phyloP scores from a whole-genome alignment of 2,888 invertebrate genomes.

The Synergus gifuensis region DNA sequence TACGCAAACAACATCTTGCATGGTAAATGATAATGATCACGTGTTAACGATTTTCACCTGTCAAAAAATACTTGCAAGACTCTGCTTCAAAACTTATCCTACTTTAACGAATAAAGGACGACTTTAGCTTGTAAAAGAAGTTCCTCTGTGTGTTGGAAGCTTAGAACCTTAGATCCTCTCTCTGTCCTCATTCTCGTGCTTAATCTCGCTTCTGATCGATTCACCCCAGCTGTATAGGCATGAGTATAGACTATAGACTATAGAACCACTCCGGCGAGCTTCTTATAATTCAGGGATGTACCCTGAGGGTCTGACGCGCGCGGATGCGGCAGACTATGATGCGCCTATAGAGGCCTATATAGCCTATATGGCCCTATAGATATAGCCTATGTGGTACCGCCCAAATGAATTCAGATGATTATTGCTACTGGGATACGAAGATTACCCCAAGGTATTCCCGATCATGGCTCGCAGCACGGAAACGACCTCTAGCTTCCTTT shows the following conservation, averaged over 20 bases:
- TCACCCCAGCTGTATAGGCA: neutral
- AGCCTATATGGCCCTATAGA: neutral
- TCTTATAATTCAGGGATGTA: slow-evolving; percentile 38
- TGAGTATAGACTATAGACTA: too few species aligned
- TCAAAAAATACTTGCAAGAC: slow-evolving; percentile 31
- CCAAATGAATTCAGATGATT: slow-evolving; percentile 46
- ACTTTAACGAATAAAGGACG: too few species aligned
- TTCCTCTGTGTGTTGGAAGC: too few species aligned
- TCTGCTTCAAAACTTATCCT: neutral
- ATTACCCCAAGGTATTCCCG: slow-evolving; percentile 44
- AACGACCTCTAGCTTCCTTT: slow-evolving; percentile 46
- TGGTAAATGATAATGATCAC: slow-evolving; percentile 47
- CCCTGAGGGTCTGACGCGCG: slow-evolving; percentile 13
- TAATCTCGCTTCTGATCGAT: neutral
- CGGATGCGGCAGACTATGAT: slow-evolving; percentile 26
- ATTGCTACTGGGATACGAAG: slow-evolving; percentile 46
- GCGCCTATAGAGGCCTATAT: slow-evolving; percentile 2
- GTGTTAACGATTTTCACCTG: slow-evolving; percentile 51
- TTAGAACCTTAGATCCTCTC: neutral
- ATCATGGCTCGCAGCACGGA: slow-evolving; percentile 43
- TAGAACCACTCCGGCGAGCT: neutral
- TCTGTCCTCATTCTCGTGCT: neutral
- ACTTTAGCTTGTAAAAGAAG: too few species aligned
- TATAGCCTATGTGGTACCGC: slow-evolving; percentile 43
- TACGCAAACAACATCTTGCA: slow-evolving; percentile 45